Evolutionary conservation across 2,888 invertebrate species (phyloP), one percentile per base, ranked within the genome.

Genomic region (Chrysina gloriosa): DNA sequence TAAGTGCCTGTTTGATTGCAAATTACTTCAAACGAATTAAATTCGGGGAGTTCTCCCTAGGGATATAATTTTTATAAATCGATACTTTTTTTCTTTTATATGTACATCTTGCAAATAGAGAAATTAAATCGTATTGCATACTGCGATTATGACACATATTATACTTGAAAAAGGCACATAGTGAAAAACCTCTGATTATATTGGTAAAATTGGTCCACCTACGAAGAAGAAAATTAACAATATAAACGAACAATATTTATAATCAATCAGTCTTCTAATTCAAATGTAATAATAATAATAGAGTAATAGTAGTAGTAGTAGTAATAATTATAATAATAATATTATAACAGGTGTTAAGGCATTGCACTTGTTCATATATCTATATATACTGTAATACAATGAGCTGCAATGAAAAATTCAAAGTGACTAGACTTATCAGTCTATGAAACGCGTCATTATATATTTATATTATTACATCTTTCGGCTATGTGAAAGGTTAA

Each of bases 401-500:
- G 77, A 79, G 78, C 78, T 78, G 78, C 76, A 75, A 76, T 72
- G 70, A 73, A 68, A 70, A 69, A 64, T 67, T 52, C 52, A 67
- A 67, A 72, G 75, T 76, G 79, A 81, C 78, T 79, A 78, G 79
- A 78, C 78, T 73, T 75, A 73, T 77, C 78, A 80, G 81, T 81
- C 79, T 77, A 78, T 77, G 69, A 74, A 48, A 74, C 72, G 74
- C 72, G 74, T 75, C 45, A 48, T 58, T 21, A 6, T 2, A 48
- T 45, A 54, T 56, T 67, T 31, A 52, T 63, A 47, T 61, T 75
- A 73, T 72, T 71, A 73, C 72, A 76, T 76, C 14, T 52, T 31
- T 52, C 72, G 76, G 76, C 77, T 75, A 29, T 52, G 31, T 52
- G 67, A 71, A 58, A 47, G 68, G 77, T 75, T 75, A 67, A 70